Conservation (phyloP, 2,888 invertebrate genomes). For the Caenorhabditis drosophilae region DNA sequence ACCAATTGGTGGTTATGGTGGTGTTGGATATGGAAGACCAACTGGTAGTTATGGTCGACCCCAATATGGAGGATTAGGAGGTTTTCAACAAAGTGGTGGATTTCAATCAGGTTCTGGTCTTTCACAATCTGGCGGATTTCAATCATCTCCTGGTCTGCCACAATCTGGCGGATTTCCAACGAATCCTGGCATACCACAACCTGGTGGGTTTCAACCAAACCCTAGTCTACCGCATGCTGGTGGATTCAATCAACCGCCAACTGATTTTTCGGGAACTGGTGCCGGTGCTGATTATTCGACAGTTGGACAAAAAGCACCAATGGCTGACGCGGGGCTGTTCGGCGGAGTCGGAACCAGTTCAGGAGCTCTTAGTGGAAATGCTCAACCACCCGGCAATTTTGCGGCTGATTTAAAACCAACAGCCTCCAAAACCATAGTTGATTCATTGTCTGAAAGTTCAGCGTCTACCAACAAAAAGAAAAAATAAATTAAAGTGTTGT, state of each 20-base stretch:
- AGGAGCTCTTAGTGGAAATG: not conserved
- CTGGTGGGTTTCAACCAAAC: slow-evolving; percentile 11
- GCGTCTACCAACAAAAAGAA: too few species aligned
- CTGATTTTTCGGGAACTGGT: not conserved
- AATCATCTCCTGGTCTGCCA: not conserved
- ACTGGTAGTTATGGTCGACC: slow-evolving; percentile 20
- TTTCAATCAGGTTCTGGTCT: slow-evolving; percentile 5
- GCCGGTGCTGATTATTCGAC: slow-evolving; percentile 24
- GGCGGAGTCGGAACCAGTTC: not conserved
- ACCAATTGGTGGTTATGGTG: slow-evolving; percentile 1
- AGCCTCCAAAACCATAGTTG: not conserved
- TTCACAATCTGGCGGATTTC: not conserved
- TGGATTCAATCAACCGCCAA: not conserved
- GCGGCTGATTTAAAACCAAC: not conserved
- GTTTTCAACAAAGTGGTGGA: slow-evolving; percentile 13
- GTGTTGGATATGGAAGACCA: slow-evolving; percentile 27
- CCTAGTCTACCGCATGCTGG: slow-evolving; percentile 3
- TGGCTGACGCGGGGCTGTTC: slow-evolving; percentile 1
- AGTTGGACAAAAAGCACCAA: slow-evolving; percentile 31
- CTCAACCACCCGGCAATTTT: not conserved
- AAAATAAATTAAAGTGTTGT: not conserved
- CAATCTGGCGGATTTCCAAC: slow-evolving; percentile 7
- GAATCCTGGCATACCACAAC: slow-evolving; percentile 2
- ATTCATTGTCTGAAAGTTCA: not conserved
- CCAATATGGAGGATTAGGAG: slow-evolving; percentile 5